Base-by-base conservation (phyloP, 2,888 invertebrate genomes). In the Cepaea hortensis region DNA sequence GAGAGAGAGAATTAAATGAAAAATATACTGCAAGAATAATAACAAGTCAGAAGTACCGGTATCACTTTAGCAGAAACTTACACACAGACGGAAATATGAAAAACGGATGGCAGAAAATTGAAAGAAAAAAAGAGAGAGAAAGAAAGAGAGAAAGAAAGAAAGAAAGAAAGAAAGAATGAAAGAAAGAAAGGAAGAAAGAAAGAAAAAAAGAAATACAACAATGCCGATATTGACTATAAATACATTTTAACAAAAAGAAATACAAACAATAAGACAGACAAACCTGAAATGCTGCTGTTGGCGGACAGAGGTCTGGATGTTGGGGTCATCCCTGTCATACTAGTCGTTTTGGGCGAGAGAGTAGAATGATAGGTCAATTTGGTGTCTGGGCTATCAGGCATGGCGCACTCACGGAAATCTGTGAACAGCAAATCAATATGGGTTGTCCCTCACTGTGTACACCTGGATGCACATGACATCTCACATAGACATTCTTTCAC, bases 351-450 rank as follows among this genome's bases (percentile, higher is more conserved):
- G 20, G 91, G 90, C 20, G 90, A 91, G 73, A 91, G 89, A 55
- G 90, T 88, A 15, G 90, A 88, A 76, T 89, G 90, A 18, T 86
- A 86, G 75, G 87, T 89, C 76, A 87, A 89, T 88, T 91, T 92
- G 9, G 89, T 88, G 75, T 92, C 92, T 15, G 92, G 92, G 68
- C 91, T 91, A 86, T 93, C 93, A 23, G 93, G 93, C 93, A 93
- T 93, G 85, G 90, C 91, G 89, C 79, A 90, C 87, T 92, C 92
- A 88, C 91, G 89, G 88, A 90, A 92, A 90, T 93, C 93, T 93
- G 91, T 70, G 75, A 61, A 46, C 6, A 55, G 55, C 0, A 6
- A 55, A 55, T 55, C 55, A 55, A 11, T 11, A 6, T 11, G 55
- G 55, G 6, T 55, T 6, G 55, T 55, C 55, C 6, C 7, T 55